These are phyloP conservation scores for Melospiza georgiana DNA, from an alignment of 2,113 vertebrate genomes.

Conservation along the genomic window DNA sequence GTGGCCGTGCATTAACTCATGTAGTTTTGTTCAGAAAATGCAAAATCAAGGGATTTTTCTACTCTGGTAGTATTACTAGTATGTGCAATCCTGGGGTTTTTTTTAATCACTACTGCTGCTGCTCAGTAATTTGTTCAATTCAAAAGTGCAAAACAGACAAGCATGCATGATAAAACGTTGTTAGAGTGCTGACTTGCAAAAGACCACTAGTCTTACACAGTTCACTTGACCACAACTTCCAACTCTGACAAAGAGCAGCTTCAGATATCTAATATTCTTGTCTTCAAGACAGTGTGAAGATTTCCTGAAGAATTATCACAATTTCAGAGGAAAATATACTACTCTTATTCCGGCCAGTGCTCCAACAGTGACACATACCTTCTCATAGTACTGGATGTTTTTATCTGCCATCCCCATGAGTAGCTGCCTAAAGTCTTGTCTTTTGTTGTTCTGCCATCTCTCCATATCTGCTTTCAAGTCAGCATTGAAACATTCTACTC, in stretches of 20 bases:
- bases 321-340: background rate
- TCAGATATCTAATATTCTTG: background rate
- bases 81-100: accelerated
- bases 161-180: background rate
- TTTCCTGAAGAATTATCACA: background rate
- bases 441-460: constrained; percentile 95
- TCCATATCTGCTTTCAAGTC: constrained; percentile 99
- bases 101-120: background rate
- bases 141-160: background rate
- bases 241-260: background rate
- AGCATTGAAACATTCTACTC: constrained; percentile 95
- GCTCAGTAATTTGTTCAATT: background rate
- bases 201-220: background rate
- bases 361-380: constrained; percentile 75
- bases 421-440: constrained; percentile 94
- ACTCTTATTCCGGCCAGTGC: background rate
- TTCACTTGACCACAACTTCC: background rate
- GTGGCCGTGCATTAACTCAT: background rate
- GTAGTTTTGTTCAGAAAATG: background rate
- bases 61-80: background rate
- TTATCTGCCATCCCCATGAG: constrained; percentile 93
- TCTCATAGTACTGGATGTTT: constrained; percentile 95
- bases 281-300: background rate
- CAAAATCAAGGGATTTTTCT: background rate
- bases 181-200: background rate